phyloP scores from a whole-genome alignment of 2,113 vertebrate species.

The Chionodraco myersi region DNA sequence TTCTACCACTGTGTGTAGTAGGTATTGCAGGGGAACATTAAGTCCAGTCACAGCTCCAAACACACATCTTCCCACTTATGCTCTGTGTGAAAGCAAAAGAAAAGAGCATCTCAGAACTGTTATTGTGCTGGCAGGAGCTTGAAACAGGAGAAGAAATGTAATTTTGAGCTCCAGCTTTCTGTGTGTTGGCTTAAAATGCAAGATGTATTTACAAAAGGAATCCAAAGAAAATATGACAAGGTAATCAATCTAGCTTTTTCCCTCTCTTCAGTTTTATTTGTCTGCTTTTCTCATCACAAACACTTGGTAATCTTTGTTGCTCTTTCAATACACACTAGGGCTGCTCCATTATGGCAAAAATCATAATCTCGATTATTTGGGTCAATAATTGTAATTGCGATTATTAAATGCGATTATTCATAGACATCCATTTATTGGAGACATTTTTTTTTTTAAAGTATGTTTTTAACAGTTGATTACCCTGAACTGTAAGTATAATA shows the following conservation, averaged over 20 bases:
- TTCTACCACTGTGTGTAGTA: constrained; percentile 23
- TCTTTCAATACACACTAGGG: background rate
- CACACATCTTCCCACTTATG: constrained; percentile 6
- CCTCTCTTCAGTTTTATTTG: background rate
- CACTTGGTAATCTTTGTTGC: background rate
- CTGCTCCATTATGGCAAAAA: too few species aligned
- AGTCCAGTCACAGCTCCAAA: constrained; percentile 27
- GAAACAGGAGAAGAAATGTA: background rate
- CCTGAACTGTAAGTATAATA: too few species aligned
- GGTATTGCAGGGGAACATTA: constrained; percentile 11
- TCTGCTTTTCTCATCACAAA: background rate
- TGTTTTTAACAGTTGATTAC: too few species aligned
- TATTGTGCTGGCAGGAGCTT: background rate
- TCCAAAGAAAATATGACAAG: background rate
- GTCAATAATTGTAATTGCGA: too few species aligned
- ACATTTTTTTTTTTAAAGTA: too few species aligned
- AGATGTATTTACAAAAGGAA: background rate
- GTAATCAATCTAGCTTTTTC: background rate
- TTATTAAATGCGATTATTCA: too few species aligned
- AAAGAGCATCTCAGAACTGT: background rate
- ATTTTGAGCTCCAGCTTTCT: background rate
- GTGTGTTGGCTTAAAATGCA: background rate
- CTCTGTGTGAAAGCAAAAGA: background rate
- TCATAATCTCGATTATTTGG: too few species aligned
- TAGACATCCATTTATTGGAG: too few species aligned